Evolutionary conservation across 2,888 invertebrate genomes (phyloP).

Genomic region (Eucriotettix oculatus): DNA sequence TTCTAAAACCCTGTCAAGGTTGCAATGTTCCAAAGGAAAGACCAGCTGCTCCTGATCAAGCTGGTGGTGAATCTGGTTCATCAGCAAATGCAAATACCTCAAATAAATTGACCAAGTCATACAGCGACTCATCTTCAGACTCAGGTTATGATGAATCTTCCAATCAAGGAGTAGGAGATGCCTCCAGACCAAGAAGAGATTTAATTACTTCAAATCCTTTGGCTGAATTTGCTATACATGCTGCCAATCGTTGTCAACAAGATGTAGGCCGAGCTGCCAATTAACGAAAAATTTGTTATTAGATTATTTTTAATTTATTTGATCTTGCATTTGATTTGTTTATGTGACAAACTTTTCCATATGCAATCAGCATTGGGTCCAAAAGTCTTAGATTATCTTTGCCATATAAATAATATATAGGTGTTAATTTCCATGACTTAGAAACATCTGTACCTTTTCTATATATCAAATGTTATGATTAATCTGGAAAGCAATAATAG

Average conservation of each 20-base stretch:
- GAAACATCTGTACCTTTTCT: neutral
- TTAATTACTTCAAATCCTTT: slow-evolving; percentile 5
- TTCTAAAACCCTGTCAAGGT: slow-evolving; percentile 38
- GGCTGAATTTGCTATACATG: slow-evolving; percentile 11
- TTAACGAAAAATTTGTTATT: slow-evolving; percentile 12
- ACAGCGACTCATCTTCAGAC: slow-evolving; percentile 52
- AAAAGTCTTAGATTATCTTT: slow-evolving; percentile 1
- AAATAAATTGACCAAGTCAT: slow-evolving; percentile 25
- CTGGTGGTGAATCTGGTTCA: neutral
- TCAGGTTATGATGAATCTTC: slow-evolving; percentile 56
- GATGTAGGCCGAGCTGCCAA: slow-evolving; percentile 7
- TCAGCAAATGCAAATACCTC: neutral
- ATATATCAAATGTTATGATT: neutral
- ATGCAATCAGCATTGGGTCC: slow-evolving; percentile 13
- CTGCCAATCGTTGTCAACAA: slow-evolving; percentile 10
- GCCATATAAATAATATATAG: neutral
- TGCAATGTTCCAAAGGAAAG: slow-evolving; percentile 22
- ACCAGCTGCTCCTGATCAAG: slow-evolving; percentile 1
- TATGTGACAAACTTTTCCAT: slow-evolving; percentile 7
- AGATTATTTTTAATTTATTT: slow-evolving; percentile 12
- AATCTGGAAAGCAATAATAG: slow-evolving; percentile 9
- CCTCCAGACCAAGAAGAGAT: neutral
- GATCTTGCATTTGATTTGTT: slow-evolving; percentile 2
- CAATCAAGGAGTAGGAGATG: slow-evolving; percentile 26
- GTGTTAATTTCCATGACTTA: slow-evolving; percentile 1